phyloP scores from a whole-genome alignment of 2,797 vertebrate genomes.

The Prunella strophiata region DNA sequence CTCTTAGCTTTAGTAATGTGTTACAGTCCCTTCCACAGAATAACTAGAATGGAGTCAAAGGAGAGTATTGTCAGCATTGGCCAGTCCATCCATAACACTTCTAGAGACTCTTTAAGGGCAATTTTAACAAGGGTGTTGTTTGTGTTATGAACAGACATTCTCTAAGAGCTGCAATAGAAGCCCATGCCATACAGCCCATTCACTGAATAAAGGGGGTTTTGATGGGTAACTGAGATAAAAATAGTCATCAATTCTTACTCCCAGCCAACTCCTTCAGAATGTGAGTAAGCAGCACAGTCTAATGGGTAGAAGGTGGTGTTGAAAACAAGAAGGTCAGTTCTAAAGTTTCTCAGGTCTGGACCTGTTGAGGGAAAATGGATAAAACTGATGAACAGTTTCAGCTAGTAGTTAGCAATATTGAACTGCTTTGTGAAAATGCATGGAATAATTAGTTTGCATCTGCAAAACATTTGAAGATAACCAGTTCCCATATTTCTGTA shows the following conservation, averaged over 20 bases:
- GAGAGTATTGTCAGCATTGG: neutral
- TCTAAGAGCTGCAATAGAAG: neutral
- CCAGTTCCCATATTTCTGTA: neutral
- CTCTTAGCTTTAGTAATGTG: neutral
- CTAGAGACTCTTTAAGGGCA: neutral
- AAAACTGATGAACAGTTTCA: neutral
- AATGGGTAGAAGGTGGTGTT: neutral
- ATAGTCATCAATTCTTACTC: neutral
- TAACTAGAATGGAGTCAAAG: neutral
- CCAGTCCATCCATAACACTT: neutral
- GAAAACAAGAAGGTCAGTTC: neutral
- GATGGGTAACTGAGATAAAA: neutral
- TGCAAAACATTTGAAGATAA: neutral
- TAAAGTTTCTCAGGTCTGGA: neutral
- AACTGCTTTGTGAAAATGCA: neutral
- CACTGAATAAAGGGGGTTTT: neutral
- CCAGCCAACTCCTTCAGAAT: neutral
- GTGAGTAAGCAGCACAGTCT: neutral
- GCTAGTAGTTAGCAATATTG: neutral
- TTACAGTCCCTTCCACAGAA: neutral
- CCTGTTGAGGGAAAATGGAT: neutral
- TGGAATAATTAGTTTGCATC: neutral
- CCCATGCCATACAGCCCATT: neutral
- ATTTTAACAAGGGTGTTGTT: neutral
- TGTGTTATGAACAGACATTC: neutral